Base-by-base conservation (phyloP, 2,888 invertebrate genomes). In the Apodemia zela region DNA sequence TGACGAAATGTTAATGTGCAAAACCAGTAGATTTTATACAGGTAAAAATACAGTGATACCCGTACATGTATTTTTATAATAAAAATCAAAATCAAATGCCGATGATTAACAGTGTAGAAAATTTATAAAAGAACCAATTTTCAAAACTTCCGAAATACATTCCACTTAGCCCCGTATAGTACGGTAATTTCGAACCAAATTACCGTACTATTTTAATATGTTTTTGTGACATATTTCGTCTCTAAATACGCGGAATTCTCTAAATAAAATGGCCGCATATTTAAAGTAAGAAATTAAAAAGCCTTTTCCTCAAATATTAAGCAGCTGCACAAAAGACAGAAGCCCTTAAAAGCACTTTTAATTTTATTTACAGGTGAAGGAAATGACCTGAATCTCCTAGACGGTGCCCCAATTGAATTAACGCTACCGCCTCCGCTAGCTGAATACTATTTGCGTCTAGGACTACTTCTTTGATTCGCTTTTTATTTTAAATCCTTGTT, bases 381-480 rank as follows among this genome's bases (percentile, higher is more conserved):
- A 73, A 74, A 69, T 78, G 81, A 79, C 82, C 81, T 80, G 74
- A 71, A 80, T 78, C 69, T 70, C 72, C 67, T 73, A 74, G 72
- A 73, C 70, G 72, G 69, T 54, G 69, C 65, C 68, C 65, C 74
- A 79, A 83, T 80, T 78, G 73, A 80, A 81, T 82, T 80, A 82
- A 73, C 73, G 71, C 70, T 69, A 64, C 60, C 73, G 73, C 72
- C 75, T 60, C 54, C 59, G 57, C 72, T 11, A 13, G 38, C 38
- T 73, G 69, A 76, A 73, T 69, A 72, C 72, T 78, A 75, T 77
- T 79, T 76, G 73, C 75, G 70, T 74, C 70, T 71, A 65, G 71
- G 68, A 70, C 61, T 63, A 42, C 61, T 62, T 61, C 62, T 63
- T 62, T 63, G 62, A 67, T 67, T 61, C 51, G 49, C 64, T 69